Evolutionary conservation across 1,140 invertebrate species (phyloP).

Genomic region (Nasonia giraulti): DNA sequence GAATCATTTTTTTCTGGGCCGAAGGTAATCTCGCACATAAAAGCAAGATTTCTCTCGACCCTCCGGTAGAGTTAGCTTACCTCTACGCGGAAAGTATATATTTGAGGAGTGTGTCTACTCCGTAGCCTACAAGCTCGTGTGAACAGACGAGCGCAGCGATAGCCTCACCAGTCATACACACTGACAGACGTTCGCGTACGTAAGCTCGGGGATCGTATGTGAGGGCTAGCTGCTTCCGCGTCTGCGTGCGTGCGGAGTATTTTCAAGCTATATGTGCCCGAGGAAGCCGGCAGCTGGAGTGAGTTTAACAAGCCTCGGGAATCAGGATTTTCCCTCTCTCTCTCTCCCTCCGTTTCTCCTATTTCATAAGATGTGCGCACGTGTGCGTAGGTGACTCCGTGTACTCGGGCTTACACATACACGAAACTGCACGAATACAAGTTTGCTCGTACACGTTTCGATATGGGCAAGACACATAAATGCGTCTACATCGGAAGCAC

Average conservation of each 20-base stretch:
- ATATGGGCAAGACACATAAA: neutral
- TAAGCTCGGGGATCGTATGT: neutral
- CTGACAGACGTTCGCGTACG: neutral
- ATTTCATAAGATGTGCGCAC: neutral
- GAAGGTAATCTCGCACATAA: neutral
- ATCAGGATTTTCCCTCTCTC: conserved; percentile 49
- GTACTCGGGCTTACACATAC: neutral
- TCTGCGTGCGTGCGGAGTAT: neutral
- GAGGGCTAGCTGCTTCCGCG: neutral
- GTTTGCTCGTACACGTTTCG: neutral
- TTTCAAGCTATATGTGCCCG: conserved; percentile 28
- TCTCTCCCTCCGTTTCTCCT: neutral
- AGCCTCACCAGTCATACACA: neutral
- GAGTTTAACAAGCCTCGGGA: conserved; percentile 54
- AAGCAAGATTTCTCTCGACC: neutral
- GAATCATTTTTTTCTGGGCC: neutral
- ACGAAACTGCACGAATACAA: neutral
- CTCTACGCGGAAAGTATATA: neutral
- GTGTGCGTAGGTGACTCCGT: neutral
- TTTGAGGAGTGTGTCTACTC: neutral
- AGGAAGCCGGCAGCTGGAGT: conserved; percentile 38
- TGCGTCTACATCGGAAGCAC: neutral
- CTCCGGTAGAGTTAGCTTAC: neutral
- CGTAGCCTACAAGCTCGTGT: neutral
- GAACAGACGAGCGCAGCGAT: neutral